These are phyloP conservation scores for Griposia aprilina DNA, from an alignment of 2,888 invertebrate genomes.

Conservation along the genomic window DNA sequence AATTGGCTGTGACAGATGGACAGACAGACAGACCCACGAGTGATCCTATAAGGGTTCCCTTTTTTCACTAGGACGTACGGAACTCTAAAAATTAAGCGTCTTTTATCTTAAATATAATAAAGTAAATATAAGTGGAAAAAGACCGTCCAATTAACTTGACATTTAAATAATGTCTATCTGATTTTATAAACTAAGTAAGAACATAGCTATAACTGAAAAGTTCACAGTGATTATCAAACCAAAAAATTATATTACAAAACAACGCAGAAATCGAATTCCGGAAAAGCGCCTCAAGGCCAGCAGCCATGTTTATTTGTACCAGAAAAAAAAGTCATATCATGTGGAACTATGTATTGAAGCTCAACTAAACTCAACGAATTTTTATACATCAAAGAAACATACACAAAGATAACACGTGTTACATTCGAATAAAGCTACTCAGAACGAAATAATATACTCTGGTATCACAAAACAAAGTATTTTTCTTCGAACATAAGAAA, in stretches of 20 bases:
- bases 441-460: slow-evolving; percentile 38
- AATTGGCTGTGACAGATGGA: too few species aligned
- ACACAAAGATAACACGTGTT: slow-evolving; percentile 23
- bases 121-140: too few species aligned
- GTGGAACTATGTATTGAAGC: background rate
- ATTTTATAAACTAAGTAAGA: too few species aligned
- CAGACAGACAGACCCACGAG: too few species aligned
- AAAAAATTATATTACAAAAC: too few species aligned
- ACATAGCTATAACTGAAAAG: too few species aligned
- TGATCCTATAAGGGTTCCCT: too few species aligned
- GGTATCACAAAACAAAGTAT: slow-evolving; percentile 54
- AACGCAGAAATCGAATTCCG: background rate
- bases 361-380: slow-evolving; percentile 8
- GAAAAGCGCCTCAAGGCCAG: background rate
- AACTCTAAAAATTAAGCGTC: too few species aligned
- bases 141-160: too few species aligned
- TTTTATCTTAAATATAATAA: background rate
- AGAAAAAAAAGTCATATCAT: background rate
- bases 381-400: slow-evolving; percentile 8
- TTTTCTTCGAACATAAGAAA: slow-evolving; percentile 51
- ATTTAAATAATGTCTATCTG: too few species aligned
- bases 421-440: slow-evolving; percentile 30
- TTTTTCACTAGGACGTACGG: too few species aligned
- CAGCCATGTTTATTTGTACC: background rate
- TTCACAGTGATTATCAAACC: background rate